A percentile compares a stretch with the other conserved stretches of the same genome.
Conservation (phyloP, 1,140 invertebrate genomes). For the Geopemphigus sp. region DNA sequence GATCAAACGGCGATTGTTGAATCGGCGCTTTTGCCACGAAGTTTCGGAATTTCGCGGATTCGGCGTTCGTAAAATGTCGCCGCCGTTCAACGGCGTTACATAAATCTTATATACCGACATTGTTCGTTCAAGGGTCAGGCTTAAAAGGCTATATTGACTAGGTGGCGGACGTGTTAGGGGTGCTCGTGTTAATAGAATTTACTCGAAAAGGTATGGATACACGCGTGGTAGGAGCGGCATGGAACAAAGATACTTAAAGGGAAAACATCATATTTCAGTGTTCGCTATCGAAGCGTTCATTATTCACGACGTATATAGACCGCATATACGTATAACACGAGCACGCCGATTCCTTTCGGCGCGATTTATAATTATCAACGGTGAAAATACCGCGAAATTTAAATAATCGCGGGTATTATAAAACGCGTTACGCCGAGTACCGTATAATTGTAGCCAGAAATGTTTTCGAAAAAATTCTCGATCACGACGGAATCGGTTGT, state of each 20-base stretch:
- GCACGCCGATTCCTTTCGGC: too few relatives aligned
- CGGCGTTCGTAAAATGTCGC: background rate
- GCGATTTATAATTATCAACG: too few relatives aligned
- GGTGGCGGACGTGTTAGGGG: too few relatives aligned
- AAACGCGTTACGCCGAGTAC: too few relatives aligned
- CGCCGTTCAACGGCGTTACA: background rate
- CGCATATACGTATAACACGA: too few relatives aligned
- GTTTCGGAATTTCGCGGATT: background rate
- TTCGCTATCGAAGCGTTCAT: background rate
- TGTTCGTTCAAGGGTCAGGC: background rate
- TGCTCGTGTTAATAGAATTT: background rate
- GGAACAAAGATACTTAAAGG: background rate
- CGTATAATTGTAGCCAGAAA: too few relatives aligned
- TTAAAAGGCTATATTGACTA: background rate
- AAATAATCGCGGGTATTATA: too few relatives aligned
- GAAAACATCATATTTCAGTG: background rate
- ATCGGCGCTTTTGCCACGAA: background rate
- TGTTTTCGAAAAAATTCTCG: too few relatives aligned
- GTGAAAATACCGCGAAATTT: too few relatives aligned
- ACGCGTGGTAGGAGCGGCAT: background rate
- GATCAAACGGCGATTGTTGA: background rate
- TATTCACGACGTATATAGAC: background rate
- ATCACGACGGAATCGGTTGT: too few relatives aligned
- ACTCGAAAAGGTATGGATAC: background rate
- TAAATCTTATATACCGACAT: slow-evolving; percentile 4